Percentiles rank a stretch among this genome's conserved stretches.
Evolutionary conservation across 2,797 vertebrate species (phyloP).

Genomic region (Dendrocincla fuliginosa): DNA sequence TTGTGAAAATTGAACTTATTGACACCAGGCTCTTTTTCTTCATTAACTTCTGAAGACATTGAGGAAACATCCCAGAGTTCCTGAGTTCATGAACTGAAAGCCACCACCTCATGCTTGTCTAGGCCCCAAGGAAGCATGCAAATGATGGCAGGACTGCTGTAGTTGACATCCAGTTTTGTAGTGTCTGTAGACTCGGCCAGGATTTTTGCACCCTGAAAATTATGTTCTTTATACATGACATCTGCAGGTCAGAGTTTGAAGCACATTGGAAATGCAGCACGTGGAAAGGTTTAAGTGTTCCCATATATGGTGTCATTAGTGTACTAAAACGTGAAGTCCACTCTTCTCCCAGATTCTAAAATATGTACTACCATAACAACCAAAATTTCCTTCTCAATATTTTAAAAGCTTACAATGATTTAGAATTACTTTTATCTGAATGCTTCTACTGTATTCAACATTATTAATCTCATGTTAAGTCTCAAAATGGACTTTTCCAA

Average conservation of each 20-base stretch:
- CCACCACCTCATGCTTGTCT: not conserved
- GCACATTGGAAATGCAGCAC: not conserved
- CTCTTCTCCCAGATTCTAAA: not conserved
- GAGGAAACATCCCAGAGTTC: not conserved
- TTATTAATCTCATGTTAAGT: not conserved
- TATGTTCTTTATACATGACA: not conserved
- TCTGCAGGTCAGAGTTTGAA: not conserved
- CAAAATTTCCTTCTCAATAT: not conserved
- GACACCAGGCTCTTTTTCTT: not conserved
- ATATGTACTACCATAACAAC: not conserved
- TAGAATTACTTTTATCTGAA: not conserved
- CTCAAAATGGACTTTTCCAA: not conserved
- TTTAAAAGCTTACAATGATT: not conserved
- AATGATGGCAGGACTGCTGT: rapidly evolving
- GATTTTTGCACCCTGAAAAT: not conserved
- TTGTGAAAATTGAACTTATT: not conserved
- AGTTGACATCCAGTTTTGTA: not conserved
- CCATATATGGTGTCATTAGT: not conserved
- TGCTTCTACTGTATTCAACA: not conserved
- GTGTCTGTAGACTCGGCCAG: not conserved
- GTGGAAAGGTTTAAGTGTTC: not conserved
- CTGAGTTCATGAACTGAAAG: not conserved
- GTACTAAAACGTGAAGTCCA: not conserved
- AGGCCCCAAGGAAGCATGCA: not conserved
- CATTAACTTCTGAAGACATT: not conserved